Conservation (phyloP, 2,888 invertebrate genomes). For the Ophion slaviceki region DNA sequence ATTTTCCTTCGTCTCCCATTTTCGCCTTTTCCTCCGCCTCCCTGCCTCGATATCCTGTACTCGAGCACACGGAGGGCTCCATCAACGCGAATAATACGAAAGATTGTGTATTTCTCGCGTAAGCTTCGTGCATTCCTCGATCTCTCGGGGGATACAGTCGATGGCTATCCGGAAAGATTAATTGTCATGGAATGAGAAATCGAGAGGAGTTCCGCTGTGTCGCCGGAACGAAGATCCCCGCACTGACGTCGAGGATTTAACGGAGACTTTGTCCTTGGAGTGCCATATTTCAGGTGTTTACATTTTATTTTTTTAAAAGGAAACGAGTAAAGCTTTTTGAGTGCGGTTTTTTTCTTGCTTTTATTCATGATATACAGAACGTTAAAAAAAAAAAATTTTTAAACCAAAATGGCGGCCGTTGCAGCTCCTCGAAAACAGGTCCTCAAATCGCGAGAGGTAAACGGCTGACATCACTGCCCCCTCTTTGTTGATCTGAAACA, state of each 20-base stretch:
- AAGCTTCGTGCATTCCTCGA: slow-evolving; percentile 14
- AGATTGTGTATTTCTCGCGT: slow-evolving; percentile 2
- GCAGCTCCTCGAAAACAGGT: too few species aligned
- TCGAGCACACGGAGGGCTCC: neutral
- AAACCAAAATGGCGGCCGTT: too few species aligned
- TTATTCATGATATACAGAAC: too few species aligned
- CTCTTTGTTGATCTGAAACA: too few species aligned
- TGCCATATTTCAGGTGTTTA: too few species aligned
- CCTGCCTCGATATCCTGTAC: neutral
- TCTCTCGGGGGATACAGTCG: neutral
- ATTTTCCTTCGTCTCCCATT: slow-evolving; percentile 25
- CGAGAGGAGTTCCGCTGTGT: neutral
- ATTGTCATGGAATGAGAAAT: neutral
- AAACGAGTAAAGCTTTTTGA: too few species aligned
- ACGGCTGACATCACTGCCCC: too few species aligned
- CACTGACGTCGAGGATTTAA: neutral
- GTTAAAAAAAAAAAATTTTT: too few species aligned
- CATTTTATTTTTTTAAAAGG: too few species aligned
- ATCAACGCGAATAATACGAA: slow-evolving; percentile 38
- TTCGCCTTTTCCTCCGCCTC: neutral
- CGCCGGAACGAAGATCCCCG: neutral
- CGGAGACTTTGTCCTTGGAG: too few species aligned
- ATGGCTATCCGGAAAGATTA: neutral
- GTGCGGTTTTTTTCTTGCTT: too few species aligned
- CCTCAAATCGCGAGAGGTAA: too few species aligned